A percentile compares a stretch with the other conserved stretches of the same genome.
These are phyloP conservation scores for Salminus brasiliensis DNA, from an alignment of 2,113 vertebrate genomes.

Conservation along the genomic window DNA sequence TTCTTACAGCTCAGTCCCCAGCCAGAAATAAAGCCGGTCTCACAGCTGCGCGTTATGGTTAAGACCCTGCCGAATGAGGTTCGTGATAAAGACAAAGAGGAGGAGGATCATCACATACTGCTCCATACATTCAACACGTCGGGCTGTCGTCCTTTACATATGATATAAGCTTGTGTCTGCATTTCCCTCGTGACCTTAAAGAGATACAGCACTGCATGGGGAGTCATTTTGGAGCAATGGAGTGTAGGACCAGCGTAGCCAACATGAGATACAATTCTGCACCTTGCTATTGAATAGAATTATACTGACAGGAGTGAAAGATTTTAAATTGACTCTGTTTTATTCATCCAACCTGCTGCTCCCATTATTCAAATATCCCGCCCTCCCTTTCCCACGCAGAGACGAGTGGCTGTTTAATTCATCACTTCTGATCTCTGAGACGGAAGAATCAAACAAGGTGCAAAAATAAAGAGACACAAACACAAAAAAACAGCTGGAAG, in stretches of 20 bases:
- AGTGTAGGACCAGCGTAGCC: background rate
- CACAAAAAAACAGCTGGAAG: slow-evolving; percentile 25
- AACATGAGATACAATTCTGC: background rate
- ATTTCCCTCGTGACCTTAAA: background rate
- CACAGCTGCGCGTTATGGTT: background rate
- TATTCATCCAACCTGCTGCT: slow-evolving; percentile 35
- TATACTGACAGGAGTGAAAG: slow-evolving; percentile 2
- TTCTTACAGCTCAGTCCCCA: background rate
- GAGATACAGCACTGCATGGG: background rate
- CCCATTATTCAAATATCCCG: slow-evolving; percentile 49
- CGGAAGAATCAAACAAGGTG: slow-evolving; percentile 35
- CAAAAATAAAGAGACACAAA: slow-evolving; percentile 40
- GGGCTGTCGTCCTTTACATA: background rate
- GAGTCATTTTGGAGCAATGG: background rate
- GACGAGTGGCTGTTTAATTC: slow-evolving; percentile 51
- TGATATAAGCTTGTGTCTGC: background rate
- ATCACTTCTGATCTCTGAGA: slow-evolving; percentile 46
- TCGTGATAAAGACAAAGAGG: slow-evolving; percentile 10
- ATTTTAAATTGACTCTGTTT: slow-evolving; percentile 27
- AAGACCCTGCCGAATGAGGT: slow-evolving; percentile 1
- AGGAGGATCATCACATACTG: background rate
- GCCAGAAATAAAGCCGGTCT: slow-evolving; percentile 5
- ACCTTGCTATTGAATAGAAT: background rate
- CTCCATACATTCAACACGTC: background rate
- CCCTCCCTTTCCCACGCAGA: slow-evolving; percentile 10